Base-by-base conservation (phyloP, 2,113 vertebrate species). In the Cephalopterus ornatus region DNA sequence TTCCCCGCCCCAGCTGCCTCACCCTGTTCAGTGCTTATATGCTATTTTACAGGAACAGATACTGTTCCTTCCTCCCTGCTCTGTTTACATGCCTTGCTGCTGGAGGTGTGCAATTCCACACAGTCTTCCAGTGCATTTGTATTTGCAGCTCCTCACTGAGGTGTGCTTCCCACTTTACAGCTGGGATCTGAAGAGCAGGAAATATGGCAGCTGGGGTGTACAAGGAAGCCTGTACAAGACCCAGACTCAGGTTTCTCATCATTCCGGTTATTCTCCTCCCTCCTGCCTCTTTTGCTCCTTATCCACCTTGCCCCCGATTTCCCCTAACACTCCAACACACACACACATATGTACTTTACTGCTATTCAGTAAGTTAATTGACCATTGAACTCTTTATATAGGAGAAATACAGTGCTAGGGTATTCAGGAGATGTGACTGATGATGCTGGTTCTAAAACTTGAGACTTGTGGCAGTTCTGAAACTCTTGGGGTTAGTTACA, bases 1-100 rank as follows among this genome's bases (percentile, higher is more conserved):
- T 96, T 95, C 86, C 84, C 93, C 66, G 20, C 95, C 95, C 91
- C 70, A 78, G 73, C 73, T 46, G 92, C 91, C 93, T 89, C 96
- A 41, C 95, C 96, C 93, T 81, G 78, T 30, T 89, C 5, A 0
- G 73, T 82, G 61, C 93, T 87, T 85, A 55, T 2, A 96, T 95
- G 65, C 88, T 72, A 28, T 92, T 92, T 94, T 87, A 84, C 88
- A 66, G 47, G 61, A 86, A 17, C 81, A 92, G 76, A 77, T 91
- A 46, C 74, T 93, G 61, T 37, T 84, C 92, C 93, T 93, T 93
- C 65, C 61, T 84, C 55, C 56, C n/a, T 39, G 73, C 4, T 49
- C 72, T 91, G 87, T 81, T 94, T 68, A 71, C 12, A 2, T 18
- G 50, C 9, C 32, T 68, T 63, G 1, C 66, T 85, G 92, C 80